Conservation (phyloP, 2,113 vertebrate genomes). For the Todiramphus saurophagus region DNA sequence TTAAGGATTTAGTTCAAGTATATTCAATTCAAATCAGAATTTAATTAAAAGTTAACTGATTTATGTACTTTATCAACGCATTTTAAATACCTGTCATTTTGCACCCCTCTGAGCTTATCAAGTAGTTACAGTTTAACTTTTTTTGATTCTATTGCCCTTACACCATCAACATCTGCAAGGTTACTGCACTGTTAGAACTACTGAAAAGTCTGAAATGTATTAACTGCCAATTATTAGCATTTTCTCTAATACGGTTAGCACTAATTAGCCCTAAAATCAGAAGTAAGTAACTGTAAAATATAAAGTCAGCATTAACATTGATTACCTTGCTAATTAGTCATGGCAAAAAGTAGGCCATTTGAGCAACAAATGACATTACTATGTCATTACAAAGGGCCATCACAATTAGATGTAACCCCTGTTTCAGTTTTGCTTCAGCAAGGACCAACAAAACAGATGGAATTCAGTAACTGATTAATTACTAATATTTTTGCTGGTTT, state of each 20-base stretch:
- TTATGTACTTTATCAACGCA: neutral
- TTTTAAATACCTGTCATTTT: neutral
- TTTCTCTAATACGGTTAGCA: conserved; percentile 17
- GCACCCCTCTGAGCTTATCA: neutral
- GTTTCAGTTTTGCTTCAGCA: neutral
- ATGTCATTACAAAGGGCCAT: neutral
- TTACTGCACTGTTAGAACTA: neutral
- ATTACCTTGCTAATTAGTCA: conserved; percentile 59
- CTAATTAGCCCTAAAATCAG: conserved; percentile 51
- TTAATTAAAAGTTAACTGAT: neutral
- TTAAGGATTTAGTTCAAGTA: neutral
- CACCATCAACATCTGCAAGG: neutral
- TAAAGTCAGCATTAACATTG: conserved; percentile 57
- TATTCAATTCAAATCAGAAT: neutral
- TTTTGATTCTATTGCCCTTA: neutral
- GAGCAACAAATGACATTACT: conserved; percentile 51
- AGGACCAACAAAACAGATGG: neutral
- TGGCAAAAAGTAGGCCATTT: conserved; percentile 33
- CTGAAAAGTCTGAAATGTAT: conserved; percentile 19
- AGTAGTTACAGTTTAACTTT: neutral
- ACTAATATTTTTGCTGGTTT: neutral
- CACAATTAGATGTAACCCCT: neutral
- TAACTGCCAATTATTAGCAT: conserved; percentile 40
- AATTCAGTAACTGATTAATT: neutral
- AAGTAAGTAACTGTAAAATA: conserved; percentile 47